phyloP scores from a whole-genome alignment of 2,888 invertebrate species.

The Tiliacea citrago region DNA sequence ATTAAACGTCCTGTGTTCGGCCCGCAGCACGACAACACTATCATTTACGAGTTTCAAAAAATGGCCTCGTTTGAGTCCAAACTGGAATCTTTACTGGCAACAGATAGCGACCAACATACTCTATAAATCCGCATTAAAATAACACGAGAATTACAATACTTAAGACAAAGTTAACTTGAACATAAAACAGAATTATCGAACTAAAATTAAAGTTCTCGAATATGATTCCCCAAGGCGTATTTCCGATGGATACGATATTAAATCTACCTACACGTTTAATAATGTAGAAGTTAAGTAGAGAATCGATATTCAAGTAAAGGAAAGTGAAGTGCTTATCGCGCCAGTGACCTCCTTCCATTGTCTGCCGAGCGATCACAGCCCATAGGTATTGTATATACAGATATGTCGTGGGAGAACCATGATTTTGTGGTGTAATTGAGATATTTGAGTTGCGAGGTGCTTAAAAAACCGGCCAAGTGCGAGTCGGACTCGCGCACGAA shows the following conservation, averaged over 20 bases:
- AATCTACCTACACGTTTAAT: conserved; percentile 50
- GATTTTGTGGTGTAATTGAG: background rate
- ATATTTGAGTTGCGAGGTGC: no score
- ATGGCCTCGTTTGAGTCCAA: background rate
- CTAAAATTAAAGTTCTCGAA: conserved; percentile 17
- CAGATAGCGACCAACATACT: no score
- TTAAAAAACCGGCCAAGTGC: no score
- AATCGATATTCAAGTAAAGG: conserved; percentile 69
- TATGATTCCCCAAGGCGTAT: conserved; percentile 39
- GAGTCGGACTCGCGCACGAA: no score
- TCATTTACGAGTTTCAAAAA: background rate
- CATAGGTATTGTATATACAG: conserved; percentile 60
- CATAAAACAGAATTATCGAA: conserved; percentile 23
- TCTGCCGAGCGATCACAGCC: conserved; percentile 59
- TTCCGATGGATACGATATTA: conserved; percentile 30
- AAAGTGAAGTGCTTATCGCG: conserved; percentile 65
- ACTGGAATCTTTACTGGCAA: no score
- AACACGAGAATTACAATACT: conserved; percentile 4
- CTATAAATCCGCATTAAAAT: conserved; percentile 1
- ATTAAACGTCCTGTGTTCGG: no score
- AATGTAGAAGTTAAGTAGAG: conserved; percentile 50
- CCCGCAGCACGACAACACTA: no score
- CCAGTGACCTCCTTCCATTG: conserved; percentile 78
- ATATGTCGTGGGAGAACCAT: conserved; percentile 32
- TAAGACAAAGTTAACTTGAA: conserved; percentile 15